Evolutionary conservation across 2,113 vertebrate genomes (phyloP).

Genomic region (Camelus dromedarius): DNA sequence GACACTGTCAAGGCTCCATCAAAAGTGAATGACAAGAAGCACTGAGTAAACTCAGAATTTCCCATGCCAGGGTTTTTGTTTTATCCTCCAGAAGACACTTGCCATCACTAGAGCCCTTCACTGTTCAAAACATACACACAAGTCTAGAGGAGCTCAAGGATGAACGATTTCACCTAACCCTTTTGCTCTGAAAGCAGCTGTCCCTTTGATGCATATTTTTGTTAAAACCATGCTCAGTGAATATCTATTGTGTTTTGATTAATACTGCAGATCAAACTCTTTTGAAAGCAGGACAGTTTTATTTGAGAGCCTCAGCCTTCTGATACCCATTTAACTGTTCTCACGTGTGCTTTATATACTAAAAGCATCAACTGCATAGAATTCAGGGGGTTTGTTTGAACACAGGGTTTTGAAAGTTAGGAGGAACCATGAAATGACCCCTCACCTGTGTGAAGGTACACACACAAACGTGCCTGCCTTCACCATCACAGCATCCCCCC

Average conservation of each 20-base stretch:
- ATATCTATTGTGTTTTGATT: constrained; percentile 70
- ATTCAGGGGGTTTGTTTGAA: constrained; percentile 45
- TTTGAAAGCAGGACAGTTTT: constrained; percentile 52
- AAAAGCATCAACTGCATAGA: constrained; percentile 61
- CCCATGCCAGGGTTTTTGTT: not conserved
- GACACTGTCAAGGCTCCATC: not conserved
- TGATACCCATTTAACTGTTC: not conserved
- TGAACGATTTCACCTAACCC: constrained; percentile 39
- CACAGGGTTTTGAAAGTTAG: constrained; percentile 63
- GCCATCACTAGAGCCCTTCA: not conserved
- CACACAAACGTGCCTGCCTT: not conserved
- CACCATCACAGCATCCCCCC: not conserved
- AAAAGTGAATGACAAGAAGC: not conserved
- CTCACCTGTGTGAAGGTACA: not conserved
- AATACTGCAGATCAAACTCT: constrained; percentile 80
- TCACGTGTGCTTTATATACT: constrained; percentile 35
- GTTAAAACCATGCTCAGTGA: not conserved
- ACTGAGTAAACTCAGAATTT: not conserved
- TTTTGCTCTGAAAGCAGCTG: constrained; percentile 54
- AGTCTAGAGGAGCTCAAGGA: not conserved
- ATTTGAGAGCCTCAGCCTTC: constrained; percentile 57
- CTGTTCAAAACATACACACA: not conserved
- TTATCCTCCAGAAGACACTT: constrained; percentile 17
- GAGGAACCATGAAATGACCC: constrained; percentile 49
- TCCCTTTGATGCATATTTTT: constrained; percentile 21